Conservation (phyloP, 2,797 vertebrate species). For the Helarctos malayanus region DNA sequence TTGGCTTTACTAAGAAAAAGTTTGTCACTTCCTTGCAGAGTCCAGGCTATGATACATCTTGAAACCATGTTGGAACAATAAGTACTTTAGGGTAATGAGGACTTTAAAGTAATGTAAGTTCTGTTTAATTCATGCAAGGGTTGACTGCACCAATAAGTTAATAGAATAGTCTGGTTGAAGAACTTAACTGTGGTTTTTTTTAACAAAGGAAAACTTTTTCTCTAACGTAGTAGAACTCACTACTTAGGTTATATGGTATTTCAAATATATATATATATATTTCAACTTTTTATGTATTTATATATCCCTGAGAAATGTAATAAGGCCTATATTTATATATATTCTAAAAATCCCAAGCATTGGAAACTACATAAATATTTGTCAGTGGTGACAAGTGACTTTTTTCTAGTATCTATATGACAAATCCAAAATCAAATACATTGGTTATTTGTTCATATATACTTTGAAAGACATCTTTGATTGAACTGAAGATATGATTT, state of each 20-base stretch:
- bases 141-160: not conserved
- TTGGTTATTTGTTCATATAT: not conserved
- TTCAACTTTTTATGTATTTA: not conserved
- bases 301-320: not conserved
- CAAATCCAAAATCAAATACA: not conserved
- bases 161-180: not conserved
- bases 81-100: not conserved
- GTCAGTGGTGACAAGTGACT: not conserved
- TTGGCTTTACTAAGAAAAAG: not conserved
- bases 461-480: not conserved
- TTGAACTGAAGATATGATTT: not conserved
- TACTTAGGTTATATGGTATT: not conserved
- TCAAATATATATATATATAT: not conserved
- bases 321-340: not conserved
- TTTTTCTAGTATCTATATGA: not conserved
- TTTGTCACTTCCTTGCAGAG: not conserved
- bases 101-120: not conserved
- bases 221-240: not conserved
- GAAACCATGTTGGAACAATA: not conserved
- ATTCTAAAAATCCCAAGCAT: not conserved
- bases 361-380: not conserved
- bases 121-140: not conserved
- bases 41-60: not conserved
- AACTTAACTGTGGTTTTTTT: not conserved
- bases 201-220: not conserved